Base-by-base conservation (phyloP, 1,140 invertebrate species). In the Sitophilus oryzae region DNA sequence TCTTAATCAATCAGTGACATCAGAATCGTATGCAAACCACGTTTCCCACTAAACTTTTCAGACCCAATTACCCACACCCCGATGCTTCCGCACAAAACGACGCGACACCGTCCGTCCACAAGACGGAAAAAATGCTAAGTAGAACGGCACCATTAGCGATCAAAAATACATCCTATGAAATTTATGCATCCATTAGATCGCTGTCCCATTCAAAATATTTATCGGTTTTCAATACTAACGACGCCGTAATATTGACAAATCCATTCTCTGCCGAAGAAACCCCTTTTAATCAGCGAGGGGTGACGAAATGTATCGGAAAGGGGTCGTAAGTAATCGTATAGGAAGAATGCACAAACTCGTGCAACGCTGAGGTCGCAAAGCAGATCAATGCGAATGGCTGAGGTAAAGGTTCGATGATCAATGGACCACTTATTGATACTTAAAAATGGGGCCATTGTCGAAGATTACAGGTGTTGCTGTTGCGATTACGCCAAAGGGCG, bases 161-260 rank as follows among this genome's bases (percentile, higher is more conserved):
- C n/a, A n/a, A n/a, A n/a, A 45, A 11, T n/a, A 34, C 52, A 35
- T 22, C 38, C 38, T 5, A 30, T 5, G 14, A 15, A 40, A 40
- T 55, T 55, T 48, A 11, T 40, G 20, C 36, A 15, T 14, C 38
- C 37, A 41, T 30, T 15, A 41, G 22, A 19, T n/a, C 44, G 37
- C 40, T 55, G 45, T 16, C 23, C 51, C 41, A 59, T 54, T 59
- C 57, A 59, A 59, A 59, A 59, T 59, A 59, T 59, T 59, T 59
- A 59, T 55, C 52, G 57, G 20, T 37, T 45, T 43, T 59, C 57
- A 59, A 59, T 59, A 52, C 42, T 59, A 53, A 59, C 52, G 51
- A 52, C 40, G 38, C 43, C 20, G 52, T 59, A 59, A 59, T 54
- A 48, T 48, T 59, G 57, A 59, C 57, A 59, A 59, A 59, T 59